phyloP scores from a whole-genome alignment of 2,797 vertebrate genomes.

The Pyrocephalus nanus region DNA sequence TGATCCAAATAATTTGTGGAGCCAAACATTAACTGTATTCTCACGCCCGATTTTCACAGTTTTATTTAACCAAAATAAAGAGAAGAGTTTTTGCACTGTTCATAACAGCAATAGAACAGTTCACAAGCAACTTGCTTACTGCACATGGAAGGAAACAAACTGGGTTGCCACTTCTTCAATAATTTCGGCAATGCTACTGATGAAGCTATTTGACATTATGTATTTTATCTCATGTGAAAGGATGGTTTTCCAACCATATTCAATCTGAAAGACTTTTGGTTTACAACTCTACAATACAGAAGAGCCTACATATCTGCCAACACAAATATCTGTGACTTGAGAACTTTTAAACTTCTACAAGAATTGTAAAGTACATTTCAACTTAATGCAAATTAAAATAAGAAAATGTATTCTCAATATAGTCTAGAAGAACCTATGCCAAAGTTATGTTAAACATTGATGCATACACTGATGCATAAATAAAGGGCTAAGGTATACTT shows the following conservation, averaged over 20 bases:
- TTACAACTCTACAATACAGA: neutral
- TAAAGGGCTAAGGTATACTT: neutral
- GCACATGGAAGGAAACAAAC: neutral
- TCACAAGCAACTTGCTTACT: neutral
- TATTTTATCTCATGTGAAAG: neutral
- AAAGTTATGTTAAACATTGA: neutral
- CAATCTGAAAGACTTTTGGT: neutral
- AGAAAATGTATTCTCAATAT: neutral
- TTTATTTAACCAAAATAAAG: neutral
- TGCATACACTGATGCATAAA: no score
- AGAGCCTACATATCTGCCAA: neutral
- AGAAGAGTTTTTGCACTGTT: neutral
- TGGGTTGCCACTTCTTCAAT: neutral
- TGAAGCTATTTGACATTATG: rapidly evolving
- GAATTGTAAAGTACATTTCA: neutral
- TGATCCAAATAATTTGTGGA: neutral
- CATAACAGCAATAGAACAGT: neutral
- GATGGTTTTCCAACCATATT: neutral
- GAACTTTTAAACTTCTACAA: neutral
- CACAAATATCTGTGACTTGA: neutral
- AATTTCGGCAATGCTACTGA: neutral
- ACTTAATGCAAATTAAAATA: neutral
- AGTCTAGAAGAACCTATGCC: neutral
- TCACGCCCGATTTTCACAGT: neutral
- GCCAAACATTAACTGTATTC: neutral